Evolutionary conservation across 2,113 vertebrate species (phyloP).

Genomic region (Amphiprion percula): DNA sequence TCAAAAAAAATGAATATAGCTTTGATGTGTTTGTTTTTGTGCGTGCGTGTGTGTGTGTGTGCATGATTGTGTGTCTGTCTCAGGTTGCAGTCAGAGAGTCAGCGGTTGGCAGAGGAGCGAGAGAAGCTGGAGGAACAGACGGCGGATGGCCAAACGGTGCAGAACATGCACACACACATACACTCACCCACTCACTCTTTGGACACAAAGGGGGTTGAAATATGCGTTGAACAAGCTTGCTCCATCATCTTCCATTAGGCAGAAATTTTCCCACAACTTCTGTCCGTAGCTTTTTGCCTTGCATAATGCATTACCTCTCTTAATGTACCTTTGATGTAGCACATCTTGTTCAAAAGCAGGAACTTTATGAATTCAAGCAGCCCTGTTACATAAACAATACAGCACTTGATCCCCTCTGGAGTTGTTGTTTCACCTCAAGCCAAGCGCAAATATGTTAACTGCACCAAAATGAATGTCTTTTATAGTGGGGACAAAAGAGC

Average conservation of each 20-base stretch:
- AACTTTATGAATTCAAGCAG: conserved; percentile 45
- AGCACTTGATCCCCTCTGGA: conserved; percentile 32
- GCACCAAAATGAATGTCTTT: conserved; percentile 6
- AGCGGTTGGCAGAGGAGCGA: conserved; percentile 62
- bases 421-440: conserved; percentile 52
- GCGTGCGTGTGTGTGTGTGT: not conserved
- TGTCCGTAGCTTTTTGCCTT: conserved; percentile 48
- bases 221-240: conserved; percentile 60
- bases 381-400: conserved; percentile 52
- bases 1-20: not conserved
- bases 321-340: conserved; percentile 70
- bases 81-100: conserved; percentile 71
- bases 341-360: conserved; percentile 55
- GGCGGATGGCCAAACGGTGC: conserved; percentile 61
- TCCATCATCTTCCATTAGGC: conserved; percentile 59
- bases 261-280: conserved; percentile 40
- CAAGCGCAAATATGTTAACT: conserved; percentile 38
- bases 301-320: conserved; percentile 65
- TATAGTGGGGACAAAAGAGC: conserved; percentile 17
- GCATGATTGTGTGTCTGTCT: conserved; percentile 17
- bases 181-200: conserved; percentile 21
- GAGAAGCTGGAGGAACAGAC: conserved; percentile 60
- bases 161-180: conserved; percentile 26
- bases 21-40: conserved; percentile 24
- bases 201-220: conserved; percentile 41